phyloP scores from a whole-genome alignment of 2,888 invertebrate species.

The Euproctis similis region DNA sequence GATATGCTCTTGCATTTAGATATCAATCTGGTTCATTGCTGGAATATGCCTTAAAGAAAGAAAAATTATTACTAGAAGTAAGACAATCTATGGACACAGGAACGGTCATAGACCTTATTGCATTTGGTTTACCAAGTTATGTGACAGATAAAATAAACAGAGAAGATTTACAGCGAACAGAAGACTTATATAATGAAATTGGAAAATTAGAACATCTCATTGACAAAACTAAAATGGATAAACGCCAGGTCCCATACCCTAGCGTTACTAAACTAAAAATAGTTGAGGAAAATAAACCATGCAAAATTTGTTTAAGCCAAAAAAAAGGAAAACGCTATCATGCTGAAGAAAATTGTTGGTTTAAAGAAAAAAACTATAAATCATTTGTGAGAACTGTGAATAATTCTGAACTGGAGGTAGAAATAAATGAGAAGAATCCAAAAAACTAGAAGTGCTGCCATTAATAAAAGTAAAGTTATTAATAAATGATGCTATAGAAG shows the following conservation, averaged over 20 bases:
- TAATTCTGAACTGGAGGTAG: no score
- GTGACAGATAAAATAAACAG: constrained; percentile 15
- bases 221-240: constrained; percentile 1
- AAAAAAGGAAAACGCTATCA: constrained; percentile 1
- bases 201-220: constrained; percentile 2
- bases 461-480: no score
- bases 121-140: constrained; percentile 11
- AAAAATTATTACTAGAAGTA: constrained; percentile 1
- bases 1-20: constrained; percentile 18
- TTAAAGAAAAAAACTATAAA: no score
- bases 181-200: constrained; percentile 2
- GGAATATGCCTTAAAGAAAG: constrained; percentile 1
- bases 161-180: constrained; percentile 6
- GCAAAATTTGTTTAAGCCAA: not conserved
- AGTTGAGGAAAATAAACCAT: not conserved
- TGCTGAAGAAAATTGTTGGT: not conserved
- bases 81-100: constrained; percentile 1
- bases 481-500: no score
- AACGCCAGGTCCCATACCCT: no score
- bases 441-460: no score
- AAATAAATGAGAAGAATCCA: no score
- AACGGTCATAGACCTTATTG: constrained; percentile 9
- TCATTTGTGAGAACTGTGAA: no score
- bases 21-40: constrained; percentile 6
- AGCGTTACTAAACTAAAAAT: not conserved